Evolutionary conservation across 2,888 invertebrate species (phyloP).

Genomic region (Anticlea derivata): DNA sequence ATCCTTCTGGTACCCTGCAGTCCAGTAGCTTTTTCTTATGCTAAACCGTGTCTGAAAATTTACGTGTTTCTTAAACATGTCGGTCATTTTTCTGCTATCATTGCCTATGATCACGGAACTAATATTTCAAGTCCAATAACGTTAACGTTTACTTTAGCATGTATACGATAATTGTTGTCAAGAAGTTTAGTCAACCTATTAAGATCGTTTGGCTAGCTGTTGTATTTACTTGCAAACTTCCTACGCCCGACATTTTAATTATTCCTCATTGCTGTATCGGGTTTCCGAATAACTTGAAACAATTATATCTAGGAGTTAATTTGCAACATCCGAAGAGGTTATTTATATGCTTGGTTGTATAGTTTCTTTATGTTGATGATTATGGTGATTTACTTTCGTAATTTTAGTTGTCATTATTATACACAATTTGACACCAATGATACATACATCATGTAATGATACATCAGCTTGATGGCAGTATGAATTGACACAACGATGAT

Average conservation of each 20-base stretch:
- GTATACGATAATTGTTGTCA: conserved; percentile 36
- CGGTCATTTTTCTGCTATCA: background rate
- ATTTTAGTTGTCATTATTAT: too few species aligned
- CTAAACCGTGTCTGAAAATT: too few species aligned
- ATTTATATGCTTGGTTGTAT: too few species aligned
- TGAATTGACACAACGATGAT: too few species aligned
- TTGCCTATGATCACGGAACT: conserved; percentile 16
- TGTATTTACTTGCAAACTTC: conserved; percentile 17
- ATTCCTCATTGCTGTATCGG: background rate
- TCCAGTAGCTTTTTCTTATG: too few species aligned
- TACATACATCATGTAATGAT: too few species aligned
- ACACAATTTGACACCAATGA: too few species aligned
- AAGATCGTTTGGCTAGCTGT: conserved; percentile 24
- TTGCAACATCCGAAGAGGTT: background rate
- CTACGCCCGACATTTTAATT: conserved; percentile 1
- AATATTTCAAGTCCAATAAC: conserved; percentile 18
- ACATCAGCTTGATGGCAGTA: too few species aligned
- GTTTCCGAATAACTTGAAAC: background rate
- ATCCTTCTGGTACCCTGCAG: too few species aligned
- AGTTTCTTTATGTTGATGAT: background rate
- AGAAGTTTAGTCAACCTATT: conserved; percentile 42
- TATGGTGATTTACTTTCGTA: too few species aligned
- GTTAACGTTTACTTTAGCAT: conserved; percentile 37
- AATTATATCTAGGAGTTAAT: background rate
- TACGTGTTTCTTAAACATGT: too few species aligned